Base-by-base conservation (phyloP, 2,113 vertebrate genomes). In the Vidua chalybeata region DNA sequence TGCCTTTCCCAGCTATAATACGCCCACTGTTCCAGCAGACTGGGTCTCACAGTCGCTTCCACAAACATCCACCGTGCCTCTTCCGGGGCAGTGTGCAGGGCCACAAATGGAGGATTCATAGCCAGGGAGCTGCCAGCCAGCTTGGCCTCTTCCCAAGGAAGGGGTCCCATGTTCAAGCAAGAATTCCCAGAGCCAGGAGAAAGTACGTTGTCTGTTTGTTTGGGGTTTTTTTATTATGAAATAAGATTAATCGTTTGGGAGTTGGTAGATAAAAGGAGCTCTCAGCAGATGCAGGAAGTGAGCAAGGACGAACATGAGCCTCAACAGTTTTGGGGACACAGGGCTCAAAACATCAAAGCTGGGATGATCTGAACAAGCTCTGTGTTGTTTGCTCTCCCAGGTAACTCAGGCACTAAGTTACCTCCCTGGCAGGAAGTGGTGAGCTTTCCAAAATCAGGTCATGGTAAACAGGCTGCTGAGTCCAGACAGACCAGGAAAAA, bases 1-100 rank as follows among this genome's bases (percentile, higher is more conserved):
- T 67, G 94, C 92, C 83, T 95, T 92, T 93, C 55, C 35, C 88
- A 61, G 88, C 79, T 97, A 93, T 90, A 95, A 97, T 94, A 81
- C 61, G 0, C 59, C 72, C 94, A 77, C 92, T 96, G 94, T 96
- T 97, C 87, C 30, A 79, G 27, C 68, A 90, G 96, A 59, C 81
- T 2, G 58, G 80, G 63, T 94, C 93, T 77, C 95, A 83, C 71
- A 95, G 93, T 41, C 2, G 3, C 77, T 88, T 66, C 91, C 94
- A 89, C 87, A 88, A 87, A 80, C 78, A 87, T 37, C 54, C 93
- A 74, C 55, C 15, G 14, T 33, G 62, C 55, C 93, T 75, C 69
- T 92, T 95, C 95, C 85, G 85, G 94, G 59, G 84, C 89, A 66
- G n/a, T 41, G 75, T 19, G 11, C 1, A 0, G 82, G 1, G 85